Evolutionary conservation across 2,888 invertebrate species (phyloP).

Genomic region (Ganaspis brasiliensis): DNA sequence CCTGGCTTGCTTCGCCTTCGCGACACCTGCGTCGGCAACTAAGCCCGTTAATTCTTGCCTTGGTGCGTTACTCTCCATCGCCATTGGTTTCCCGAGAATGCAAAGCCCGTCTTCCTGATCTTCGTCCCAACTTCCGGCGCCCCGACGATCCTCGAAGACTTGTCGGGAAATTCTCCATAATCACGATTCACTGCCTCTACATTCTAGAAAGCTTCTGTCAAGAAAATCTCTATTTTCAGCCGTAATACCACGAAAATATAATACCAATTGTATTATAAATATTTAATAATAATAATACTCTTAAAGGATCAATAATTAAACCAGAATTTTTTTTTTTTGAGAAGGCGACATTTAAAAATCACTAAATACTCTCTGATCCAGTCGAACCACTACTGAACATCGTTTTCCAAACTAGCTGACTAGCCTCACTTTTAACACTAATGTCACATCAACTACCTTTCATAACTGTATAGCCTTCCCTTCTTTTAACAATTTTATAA

Average conservation of each 20-base stretch:
- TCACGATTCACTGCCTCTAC: conserved; percentile 35
- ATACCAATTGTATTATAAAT: not conserved
- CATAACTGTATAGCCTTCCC: too few relatives aligned
- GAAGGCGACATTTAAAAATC: too few relatives aligned
- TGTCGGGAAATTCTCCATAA: conserved; percentile 31
- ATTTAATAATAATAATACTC: too few relatives aligned
- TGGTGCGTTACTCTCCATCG: conserved; percentile 63
- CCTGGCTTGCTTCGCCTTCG: conserved; percentile 74
- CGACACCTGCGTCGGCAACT: conserved; percentile 80
- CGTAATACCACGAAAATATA: not conserved
- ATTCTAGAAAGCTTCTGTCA: conserved; percentile 5
- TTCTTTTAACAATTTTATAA: too few relatives aligned
- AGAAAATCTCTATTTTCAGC: not conserved
- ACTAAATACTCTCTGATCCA: too few relatives aligned
- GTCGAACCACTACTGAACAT: too few relatives aligned
- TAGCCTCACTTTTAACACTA: too few relatives aligned
- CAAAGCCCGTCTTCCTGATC: conserved; percentile 63
- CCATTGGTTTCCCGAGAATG: conserved; percentile 59
- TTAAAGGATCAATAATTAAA: too few relatives aligned
- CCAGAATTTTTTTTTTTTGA: too few relatives aligned
- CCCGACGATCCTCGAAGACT: conserved; percentile 38
- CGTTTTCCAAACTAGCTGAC: too few relatives aligned
- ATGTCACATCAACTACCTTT: too few relatives aligned
- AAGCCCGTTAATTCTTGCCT: conserved; percentile 80
- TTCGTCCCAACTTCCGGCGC: conserved; percentile 54